These are phyloP conservation scores for Perognathus longimembris DNA, from an alignment of 2,113 vertebrate genomes.

Conservation along the genomic window DNA sequence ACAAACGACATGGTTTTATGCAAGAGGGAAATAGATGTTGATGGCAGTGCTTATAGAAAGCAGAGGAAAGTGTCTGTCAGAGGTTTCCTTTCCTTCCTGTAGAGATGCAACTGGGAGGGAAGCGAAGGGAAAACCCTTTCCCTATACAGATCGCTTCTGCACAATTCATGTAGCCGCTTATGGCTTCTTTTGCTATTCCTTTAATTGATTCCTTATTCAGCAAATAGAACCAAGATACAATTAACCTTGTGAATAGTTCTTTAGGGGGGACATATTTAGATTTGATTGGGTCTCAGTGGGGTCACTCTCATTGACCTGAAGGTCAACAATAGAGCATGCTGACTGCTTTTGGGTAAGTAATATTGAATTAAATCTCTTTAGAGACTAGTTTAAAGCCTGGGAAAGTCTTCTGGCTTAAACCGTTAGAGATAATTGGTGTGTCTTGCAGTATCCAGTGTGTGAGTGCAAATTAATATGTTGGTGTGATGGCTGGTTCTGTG, in stretches of 20 bases:
- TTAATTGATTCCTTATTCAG: slow-evolving; percentile 83
- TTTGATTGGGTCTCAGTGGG: slow-evolving; percentile 80
- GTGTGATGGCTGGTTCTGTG: slow-evolving; percentile 67
- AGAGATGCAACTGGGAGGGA: not conserved
- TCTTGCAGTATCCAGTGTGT: slow-evolving; percentile 71
- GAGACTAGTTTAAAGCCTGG: slow-evolving; percentile 82
- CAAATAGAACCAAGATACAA: slow-evolving; percentile 79
- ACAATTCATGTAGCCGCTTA: slow-evolving; percentile 64
- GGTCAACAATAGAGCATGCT: slow-evolving; percentile 73
- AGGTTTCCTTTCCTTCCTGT: not conserved
- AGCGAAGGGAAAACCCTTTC: slow-evolving; percentile 18
- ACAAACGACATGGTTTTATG: slow-evolving; percentile 5
- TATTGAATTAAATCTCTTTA: slow-evolving; percentile 83
- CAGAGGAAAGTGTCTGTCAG: not conserved
- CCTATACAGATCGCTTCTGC: slow-evolving; percentile 22
- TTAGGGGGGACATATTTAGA: slow-evolving; percentile 79
- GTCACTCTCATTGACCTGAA: slow-evolving; percentile 82
- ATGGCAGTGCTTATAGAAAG: slow-evolving; percentile 21
- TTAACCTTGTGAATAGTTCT: slow-evolving; percentile 83
- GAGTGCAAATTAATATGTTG: slow-evolving; percentile 79
- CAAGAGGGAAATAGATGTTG: slow-evolving; percentile 34
- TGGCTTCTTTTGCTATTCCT: slow-evolving; percentile 73
- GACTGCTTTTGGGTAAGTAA: slow-evolving; percentile 79
- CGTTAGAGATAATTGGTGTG: slow-evolving; percentile 77
- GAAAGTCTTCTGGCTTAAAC: slow-evolving; percentile 79